Percentiles rank a stretch among this genome's conserved stretches.
Evolutionary conservation across 1,140 invertebrate genomes (phyloP).

Genomic region (Archegozetes longisetosus): DNA sequence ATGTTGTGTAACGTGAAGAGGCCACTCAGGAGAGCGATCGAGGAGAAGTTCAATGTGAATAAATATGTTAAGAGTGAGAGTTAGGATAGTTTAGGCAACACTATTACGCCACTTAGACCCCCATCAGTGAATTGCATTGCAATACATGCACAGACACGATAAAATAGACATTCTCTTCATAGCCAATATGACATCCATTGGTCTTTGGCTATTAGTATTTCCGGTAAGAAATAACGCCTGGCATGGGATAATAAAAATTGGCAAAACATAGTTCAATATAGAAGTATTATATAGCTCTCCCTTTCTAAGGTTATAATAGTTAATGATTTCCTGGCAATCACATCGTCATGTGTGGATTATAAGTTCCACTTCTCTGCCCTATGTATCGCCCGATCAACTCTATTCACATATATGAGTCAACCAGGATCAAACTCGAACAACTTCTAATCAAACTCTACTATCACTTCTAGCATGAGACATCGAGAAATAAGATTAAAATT

Average conservation of each 20-base stretch:
- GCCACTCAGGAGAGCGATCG: not conserved
- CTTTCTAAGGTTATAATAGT: not conserved
- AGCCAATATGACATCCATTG: not conserved
- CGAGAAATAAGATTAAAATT: not conserved
- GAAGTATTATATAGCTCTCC: not conserved
- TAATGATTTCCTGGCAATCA: not conserved
- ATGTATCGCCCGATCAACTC: not conserved
- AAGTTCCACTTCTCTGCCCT: not conserved
- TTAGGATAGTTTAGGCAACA: not conserved
- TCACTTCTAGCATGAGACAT: not conserved
- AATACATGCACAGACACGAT: not conserved
- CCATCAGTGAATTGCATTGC: not conserved
- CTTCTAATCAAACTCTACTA: not conserved
- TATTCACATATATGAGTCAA: too few relatives aligned
- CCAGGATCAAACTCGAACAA: not conserved
- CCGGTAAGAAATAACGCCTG: not conserved
- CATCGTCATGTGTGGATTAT: not conserved
- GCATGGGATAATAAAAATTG: not conserved
- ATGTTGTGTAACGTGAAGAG: conserved; percentile 1
- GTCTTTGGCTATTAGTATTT: not conserved
- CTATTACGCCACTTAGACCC: not conserved
- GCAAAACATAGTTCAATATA: not conserved
- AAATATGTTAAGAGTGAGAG: not conserved
- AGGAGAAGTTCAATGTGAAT: not conserved
- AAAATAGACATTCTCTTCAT: not conserved